Evolutionary conservation across 1,140 invertebrate genomes (phyloP), one percentile per base, ranked within the genome.

Genomic region (Trachelipus rathkii): DNA sequence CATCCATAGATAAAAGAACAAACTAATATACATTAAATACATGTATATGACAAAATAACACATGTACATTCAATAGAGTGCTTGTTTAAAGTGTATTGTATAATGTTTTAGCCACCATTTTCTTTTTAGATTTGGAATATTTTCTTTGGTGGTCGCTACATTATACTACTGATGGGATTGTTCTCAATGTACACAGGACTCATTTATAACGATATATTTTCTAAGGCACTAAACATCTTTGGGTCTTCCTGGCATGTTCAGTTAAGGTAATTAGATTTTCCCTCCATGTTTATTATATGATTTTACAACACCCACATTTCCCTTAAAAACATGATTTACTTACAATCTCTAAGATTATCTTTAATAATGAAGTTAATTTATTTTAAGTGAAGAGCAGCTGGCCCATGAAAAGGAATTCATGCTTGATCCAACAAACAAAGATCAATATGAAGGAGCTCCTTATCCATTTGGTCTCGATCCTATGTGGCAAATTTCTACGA

Each of bases 181-280:
- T 99, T 99, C 85, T 97, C 96, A 0, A 92, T 98, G 74, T 99
- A 99, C 85, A 97, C 96, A 23, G 97, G 97, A 2, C 83, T 98
- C n/a, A 91, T 99, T 50, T 99, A 99, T 85, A 99, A 99, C 85
- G 97, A 99, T 84, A 86, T 96, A 10, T 99, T 98, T 86, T 96
- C 96, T 6, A 99, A 97, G 84, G 95, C 95, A 0, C 85, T 97
- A 82, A 98, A 99, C 82, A 88, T 99, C 0, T 99, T 99, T 85
- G 94, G 94, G 0, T 92, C 93, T 0, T 88, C 89, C 46, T 99
- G 95, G 95, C 86, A 87, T 33, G 92, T 91, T 77, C 87, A 89
- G 78, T 85, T 84, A 6, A 73, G 76, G 82, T 0, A 89, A 44
- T 73, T 75, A n/a, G 8, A 60, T 2, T 33, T 33, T 33, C 33